Conservation (phyloP, 2,113 vertebrate genomes). For the Clarias batrachus region DNA sequence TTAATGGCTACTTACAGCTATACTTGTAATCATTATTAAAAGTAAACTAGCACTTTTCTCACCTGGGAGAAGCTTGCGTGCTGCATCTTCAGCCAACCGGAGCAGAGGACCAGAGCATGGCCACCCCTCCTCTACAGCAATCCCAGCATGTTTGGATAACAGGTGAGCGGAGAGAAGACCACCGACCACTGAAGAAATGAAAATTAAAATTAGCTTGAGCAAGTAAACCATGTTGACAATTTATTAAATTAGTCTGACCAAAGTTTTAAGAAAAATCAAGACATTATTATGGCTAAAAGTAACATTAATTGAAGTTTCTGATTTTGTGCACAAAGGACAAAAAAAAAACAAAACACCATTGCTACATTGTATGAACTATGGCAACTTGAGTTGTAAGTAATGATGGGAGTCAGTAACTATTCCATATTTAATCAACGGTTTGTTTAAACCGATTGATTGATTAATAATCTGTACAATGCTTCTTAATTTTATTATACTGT, state of each 20-base stretch:
- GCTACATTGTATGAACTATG: no score
- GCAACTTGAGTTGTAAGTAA: no score
- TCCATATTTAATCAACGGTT: no score
- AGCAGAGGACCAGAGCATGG: conserved; percentile 93
- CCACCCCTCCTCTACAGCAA: conserved; percentile 88
- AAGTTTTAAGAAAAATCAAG: not conserved
- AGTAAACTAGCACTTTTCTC: conserved; percentile 27
- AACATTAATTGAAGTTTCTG: not conserved
- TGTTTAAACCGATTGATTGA: no score
- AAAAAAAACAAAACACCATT: not conserved
- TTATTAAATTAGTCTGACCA: not conserved
- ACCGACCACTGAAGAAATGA: conserved; percentile 81
- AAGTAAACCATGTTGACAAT: not conserved
- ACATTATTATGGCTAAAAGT: not conserved
- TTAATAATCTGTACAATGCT: no score
- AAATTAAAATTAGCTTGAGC: conserved; percentile 1
- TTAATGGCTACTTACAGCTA: no score
- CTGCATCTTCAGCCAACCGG: conserved; percentile 91
- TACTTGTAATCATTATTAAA: no score
- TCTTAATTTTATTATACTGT: no score
- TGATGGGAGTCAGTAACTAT: no score
- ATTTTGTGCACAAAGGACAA: not conserved
- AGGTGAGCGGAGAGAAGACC: conserved; percentile 94
- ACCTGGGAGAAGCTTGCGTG: conserved; percentile 93
- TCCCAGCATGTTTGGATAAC: conserved; percentile 82